Base-by-base conservation (phyloP, 2,888 invertebrate genomes). In the Coenonympha arcania region DNA sequence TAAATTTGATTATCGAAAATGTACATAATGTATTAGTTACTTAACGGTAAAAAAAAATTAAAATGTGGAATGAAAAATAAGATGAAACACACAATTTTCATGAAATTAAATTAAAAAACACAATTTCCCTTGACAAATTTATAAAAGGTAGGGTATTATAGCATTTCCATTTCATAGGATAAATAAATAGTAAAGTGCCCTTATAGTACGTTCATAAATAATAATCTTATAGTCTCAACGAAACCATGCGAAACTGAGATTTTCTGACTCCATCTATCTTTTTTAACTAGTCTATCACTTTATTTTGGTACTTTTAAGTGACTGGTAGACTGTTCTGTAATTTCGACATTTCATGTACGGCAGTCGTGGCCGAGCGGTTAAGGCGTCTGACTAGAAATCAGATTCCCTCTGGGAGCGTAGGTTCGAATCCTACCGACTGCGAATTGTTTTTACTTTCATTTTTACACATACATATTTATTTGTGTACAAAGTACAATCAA, bases 401-500 rank as follows among this genome's bases (percentile, higher is more conserved):
- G 92, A 92, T 92, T 92, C 92, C 92, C 92, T 92, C 91, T 92
- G 92, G 92, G 92, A 92, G 92, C 92, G 92, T 92, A 92, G 92
- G 92, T 93, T 93, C 92, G 92, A 92, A 91, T 92, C 92, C 92
- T 92, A 91, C 92, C 91, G 91, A 90, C 92, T 92, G 92, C 92
- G 92, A 66, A 66, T n/a, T 0, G 1, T 56, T 67, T 76, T 80
- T 71, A 59, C 41, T 6, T 67, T 76, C n/a, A n/a, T n/a, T 80
- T 70, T 60, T 41, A n/a, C n/a, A n/a, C n/a, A n/a, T 6, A 20
- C 4, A 18, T 26, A 22, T 13, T 33, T 15, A 9, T 26, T n/a
- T n/a, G n/a, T n/a, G n/a, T n/a, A n/a, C n/a, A n/a, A n/a, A n/a
- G n/a, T n/a, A n/a, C n/a, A n/a, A n/a, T n/a, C n/a, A n/a, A n/a